Conservation (phyloP, 1,140 invertebrate species). For the Tetramorium alpestre region DNA sequence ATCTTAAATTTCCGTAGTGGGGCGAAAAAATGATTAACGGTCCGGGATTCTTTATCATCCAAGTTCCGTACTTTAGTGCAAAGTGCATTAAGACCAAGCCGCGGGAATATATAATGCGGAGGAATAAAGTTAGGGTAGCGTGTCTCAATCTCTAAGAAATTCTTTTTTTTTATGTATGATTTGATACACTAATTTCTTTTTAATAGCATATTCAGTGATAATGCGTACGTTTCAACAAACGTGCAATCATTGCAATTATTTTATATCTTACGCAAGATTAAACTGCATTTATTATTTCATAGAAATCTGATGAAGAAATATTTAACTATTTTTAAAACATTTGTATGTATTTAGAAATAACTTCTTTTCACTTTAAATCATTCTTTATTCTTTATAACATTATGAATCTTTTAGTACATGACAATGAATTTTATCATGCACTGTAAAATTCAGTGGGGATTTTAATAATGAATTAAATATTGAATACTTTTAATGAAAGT, state of each 20-base stretch:
- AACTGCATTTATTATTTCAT: too few species aligned
- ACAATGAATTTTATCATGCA: neutral
- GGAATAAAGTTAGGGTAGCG: neutral
- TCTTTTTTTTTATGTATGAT: neutral
- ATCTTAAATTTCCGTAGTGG: constrained; percentile 55
- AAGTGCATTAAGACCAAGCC: constrained; percentile 41
- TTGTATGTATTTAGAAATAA: too few species aligned
- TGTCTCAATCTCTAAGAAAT: neutral
- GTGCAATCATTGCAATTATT: too few species aligned
- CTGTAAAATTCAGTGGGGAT: neutral
- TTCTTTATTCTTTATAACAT: too few species aligned
- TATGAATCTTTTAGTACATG: too few species aligned
- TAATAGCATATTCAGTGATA: neutral
- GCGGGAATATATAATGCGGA: constrained; percentile 18
- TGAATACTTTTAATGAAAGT: neutral
- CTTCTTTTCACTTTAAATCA: too few species aligned
- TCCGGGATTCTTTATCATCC: constrained; percentile 45
- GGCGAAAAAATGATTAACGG: constrained; percentile 61
- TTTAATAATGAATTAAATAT: neutral
- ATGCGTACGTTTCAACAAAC: neutral
- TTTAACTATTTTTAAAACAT: too few species aligned
- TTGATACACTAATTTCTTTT: neutral
- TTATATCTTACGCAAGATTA: neutral
- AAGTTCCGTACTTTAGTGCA: constrained; percentile 33
- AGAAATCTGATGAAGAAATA: too few species aligned